A percentile compares a stretch with the other conserved stretches of the same genome.
These are phyloP conservation scores for Cliona cf. orientalis DNA, from an alignment of 37 sponge, comb jelly and placozoan species.

Conservation along the genomic window DNA sequence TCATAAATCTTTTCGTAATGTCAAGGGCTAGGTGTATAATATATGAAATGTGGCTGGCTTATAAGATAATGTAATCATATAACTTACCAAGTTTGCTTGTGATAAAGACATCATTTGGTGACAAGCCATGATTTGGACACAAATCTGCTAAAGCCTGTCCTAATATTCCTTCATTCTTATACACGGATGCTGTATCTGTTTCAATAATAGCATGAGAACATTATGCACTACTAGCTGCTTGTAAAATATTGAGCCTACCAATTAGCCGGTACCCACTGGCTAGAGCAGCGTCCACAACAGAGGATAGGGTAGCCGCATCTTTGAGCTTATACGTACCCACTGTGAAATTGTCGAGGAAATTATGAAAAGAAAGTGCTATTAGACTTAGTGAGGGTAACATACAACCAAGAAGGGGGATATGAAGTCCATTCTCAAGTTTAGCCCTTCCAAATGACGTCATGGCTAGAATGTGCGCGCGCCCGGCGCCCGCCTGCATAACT, in stretches of 20 bases:
- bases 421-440: not conserved
- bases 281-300: slow-evolving; percentile 32
- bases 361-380: not conserved
- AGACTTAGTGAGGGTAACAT: not conserved
- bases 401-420: slow-evolving; percentile 12
- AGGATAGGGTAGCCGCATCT: slow-evolving; percentile 11
- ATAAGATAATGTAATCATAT: too few relatives aligned
- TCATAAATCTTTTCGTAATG: too few relatives aligned
- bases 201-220: too few relatives aligned
- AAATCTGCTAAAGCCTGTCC: slow-evolving; percentile 25
- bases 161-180: slow-evolving; percentile 51
- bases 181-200: slow-evolving; percentile 72
- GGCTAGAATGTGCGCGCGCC: not conserved
- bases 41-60: not conserved
- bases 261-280: slow-evolving; percentile 53
- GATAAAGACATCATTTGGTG: slow-evolving; percentile 42
- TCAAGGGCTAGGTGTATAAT: too few relatives aligned
- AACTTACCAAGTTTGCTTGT: slow-evolving; percentile 72
- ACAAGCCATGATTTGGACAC: slow-evolving; percentile 28
- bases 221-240: not conserved
- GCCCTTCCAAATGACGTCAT: not conserved
- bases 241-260: slow-evolving; percentile 1
- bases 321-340: slow-evolving; percentile 76
- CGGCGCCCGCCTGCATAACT: too few relatives aligned
- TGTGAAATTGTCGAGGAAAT: slow-evolving; percentile 2